Evolutionary conservation across 1,140 invertebrate species (phyloP).

Genomic region (Dreissena polymorpha): DNA sequence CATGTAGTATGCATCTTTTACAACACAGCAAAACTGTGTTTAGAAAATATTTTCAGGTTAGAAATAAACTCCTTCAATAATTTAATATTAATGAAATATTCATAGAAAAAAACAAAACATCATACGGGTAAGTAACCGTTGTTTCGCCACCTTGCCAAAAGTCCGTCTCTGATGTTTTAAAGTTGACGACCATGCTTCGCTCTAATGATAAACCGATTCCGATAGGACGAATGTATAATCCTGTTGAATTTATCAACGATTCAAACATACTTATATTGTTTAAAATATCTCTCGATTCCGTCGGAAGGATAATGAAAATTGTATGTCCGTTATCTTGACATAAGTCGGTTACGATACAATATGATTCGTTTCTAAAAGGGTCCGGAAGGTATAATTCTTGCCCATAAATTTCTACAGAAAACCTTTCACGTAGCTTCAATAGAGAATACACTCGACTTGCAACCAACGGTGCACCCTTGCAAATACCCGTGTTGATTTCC

Average conservation of each 20-base stretch:
- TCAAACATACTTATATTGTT: conserved; percentile 1
- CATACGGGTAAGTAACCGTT: conserved; percentile 41
- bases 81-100: neutral
- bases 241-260: neutral
- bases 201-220: conserved; percentile 36
- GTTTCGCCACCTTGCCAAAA: conserved; percentile 34
- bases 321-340: conserved; percentile 34
- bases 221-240: conserved; percentile 7
- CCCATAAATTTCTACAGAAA: conserved; percentile 32
- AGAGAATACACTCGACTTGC: conserved; percentile 26
- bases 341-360: conserved; percentile 35
- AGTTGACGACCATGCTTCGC: neutral
- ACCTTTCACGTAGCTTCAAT: conserved; percentile 17
- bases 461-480: conserved; percentile 29
- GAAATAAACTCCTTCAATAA: no score
- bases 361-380: neutral
- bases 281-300: conserved; percentile 27
- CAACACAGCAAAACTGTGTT: no score
- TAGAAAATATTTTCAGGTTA: no score
- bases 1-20: no score
- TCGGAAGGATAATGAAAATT: conserved; percentile 33
- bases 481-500: neutral
- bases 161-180: neutral
- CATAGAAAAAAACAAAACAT: neutral
- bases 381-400: conserved; percentile 7